Base-by-base conservation (phyloP, 2,797 vertebrate genomes). In the Gymnodraco acuticeps region DNA sequence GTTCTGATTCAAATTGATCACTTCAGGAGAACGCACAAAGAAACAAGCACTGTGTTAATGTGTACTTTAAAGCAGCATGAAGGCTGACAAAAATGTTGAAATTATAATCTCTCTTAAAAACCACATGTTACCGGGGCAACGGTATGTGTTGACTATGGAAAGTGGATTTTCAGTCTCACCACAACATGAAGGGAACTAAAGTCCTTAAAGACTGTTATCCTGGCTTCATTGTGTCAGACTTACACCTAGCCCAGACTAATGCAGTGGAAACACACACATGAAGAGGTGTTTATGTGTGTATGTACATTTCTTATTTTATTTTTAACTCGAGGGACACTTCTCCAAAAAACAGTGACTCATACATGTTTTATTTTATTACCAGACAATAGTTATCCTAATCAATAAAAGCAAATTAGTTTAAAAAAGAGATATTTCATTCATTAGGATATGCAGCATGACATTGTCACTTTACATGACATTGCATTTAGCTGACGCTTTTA, bases 231-330 rank as follows among this genome's bases (percentile, higher is more conserved):
- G 75, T 75, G 55, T 60, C 5, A 62, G 68, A 78, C 73, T 88
- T 70, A 51, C 68, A 65, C 69, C 47, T 58, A 64, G 46, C 66
- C 55, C 45, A 65, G 42, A 70, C 75, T 70, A 79, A 81, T 71
- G 67, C 76, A 46, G 63, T 72, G 70, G 66, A 67, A 79, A 87
- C 75, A 73, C 42, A 60, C 84, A 88, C 76, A 62, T 33, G 15
- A 53, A 60, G 17, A 41, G n/a, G 42, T 70, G 48, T 51, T 63
- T 71, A 17, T 84, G 55, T 73, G 56, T 75, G 60, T 50, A 48
- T 70, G 63, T 68, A 15, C 54, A 56, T 70, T 68, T 15, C 54
- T 54, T 70, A 15, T 62, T 33, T 52, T 20, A 53, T 43, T 33
- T 10, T 55, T 70, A 69, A 73, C 69, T 42, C 27, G 8, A 13